A percentile compares a stretch with the other conserved stretches of the same genome.
phyloP scores from a whole-genome alignment of 2,797 vertebrate species.

The Fratercula arctica region DNA sequence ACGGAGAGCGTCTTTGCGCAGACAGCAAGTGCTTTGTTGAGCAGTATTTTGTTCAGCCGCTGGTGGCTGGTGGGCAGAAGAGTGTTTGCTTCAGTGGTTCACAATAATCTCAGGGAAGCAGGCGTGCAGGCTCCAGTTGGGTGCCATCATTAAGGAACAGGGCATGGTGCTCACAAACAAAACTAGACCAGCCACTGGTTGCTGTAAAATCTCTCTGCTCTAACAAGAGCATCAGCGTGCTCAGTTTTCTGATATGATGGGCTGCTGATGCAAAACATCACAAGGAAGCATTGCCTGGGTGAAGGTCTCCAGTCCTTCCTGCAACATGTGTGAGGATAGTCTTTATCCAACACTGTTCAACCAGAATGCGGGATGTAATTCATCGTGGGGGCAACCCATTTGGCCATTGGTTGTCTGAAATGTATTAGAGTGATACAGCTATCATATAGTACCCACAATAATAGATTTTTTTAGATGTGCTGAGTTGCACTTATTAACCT shows the following conservation, averaged over 20 bases:
- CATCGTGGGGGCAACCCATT: background rate
- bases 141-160: background rate
- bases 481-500: background rate
- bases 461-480: background rate
- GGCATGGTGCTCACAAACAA: background rate
- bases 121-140: background rate
- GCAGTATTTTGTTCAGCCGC: background rate
- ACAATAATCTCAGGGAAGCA: background rate
- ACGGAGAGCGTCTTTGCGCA: background rate
- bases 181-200: background rate
- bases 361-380: background rate
- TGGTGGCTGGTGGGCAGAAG: background rate
- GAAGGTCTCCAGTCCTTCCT: background rate
- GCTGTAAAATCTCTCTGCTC: background rate
- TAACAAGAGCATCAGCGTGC: background rate
- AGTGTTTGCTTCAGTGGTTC: background rate
- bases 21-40: background rate
- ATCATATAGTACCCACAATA: fast-evolving
- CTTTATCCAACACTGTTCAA: background rate
- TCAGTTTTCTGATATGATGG: background rate
- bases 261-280: background rate
- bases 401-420: background rate
- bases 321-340: fast-evolving
- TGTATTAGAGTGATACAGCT: background rate
- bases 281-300: background rate